Percentiles rank a stretch among this genome's conserved stretches.
Evolutionary conservation across 2,888 invertebrate species (phyloP).

Genomic region (Liposcelis brunnea): DNA sequence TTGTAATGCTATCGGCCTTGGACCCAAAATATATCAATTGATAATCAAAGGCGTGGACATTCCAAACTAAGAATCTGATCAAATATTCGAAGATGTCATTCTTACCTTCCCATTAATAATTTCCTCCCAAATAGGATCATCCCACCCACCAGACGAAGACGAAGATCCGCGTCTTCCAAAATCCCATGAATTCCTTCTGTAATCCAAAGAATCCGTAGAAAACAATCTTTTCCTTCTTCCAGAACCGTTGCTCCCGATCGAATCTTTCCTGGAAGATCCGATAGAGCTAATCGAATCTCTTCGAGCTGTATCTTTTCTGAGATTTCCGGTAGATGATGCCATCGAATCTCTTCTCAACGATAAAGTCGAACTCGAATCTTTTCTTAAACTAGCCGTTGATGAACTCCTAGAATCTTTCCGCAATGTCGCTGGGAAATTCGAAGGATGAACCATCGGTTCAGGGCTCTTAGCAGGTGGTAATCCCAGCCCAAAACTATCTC

Average conservation of each 20-base stretch:
- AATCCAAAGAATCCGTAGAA: constrained; percentile 54
- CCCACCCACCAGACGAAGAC: constrained; percentile 38
- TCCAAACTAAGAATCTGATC: not conserved
- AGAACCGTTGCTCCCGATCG: constrained; percentile 24
- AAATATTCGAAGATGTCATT: not conserved
- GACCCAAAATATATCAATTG: not conserved
- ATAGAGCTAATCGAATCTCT: constrained; percentile 13
- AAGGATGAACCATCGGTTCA: constrained; percentile 40
- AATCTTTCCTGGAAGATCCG: constrained; percentile 12
- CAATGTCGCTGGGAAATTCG: constrained; percentile 47
- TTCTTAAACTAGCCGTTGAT: constrained; percentile 19
- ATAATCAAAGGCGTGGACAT: constrained; percentile 10
- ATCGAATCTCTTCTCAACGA: constrained; percentile 35
- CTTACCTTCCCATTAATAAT: constrained; percentile 14
- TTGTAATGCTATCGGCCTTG: not conserved
- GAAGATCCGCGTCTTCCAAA: constrained; percentile 43
- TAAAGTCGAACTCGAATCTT: constrained; percentile 32
- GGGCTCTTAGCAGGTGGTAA: constrained; percentile 13
- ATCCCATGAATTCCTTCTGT: constrained; percentile 51
- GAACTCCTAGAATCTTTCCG: constrained; percentile 34
- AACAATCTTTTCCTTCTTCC: constrained; percentile 26
- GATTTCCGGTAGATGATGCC: constrained; percentile 24
- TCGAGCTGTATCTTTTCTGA: constrained; percentile 14
- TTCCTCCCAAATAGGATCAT: constrained; percentile 43
- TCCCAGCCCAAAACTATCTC: constrained; percentile 1